Conservation (phyloP, 2,113 vertebrate genomes). For the Pygoscelis antarcticus region DNA sequence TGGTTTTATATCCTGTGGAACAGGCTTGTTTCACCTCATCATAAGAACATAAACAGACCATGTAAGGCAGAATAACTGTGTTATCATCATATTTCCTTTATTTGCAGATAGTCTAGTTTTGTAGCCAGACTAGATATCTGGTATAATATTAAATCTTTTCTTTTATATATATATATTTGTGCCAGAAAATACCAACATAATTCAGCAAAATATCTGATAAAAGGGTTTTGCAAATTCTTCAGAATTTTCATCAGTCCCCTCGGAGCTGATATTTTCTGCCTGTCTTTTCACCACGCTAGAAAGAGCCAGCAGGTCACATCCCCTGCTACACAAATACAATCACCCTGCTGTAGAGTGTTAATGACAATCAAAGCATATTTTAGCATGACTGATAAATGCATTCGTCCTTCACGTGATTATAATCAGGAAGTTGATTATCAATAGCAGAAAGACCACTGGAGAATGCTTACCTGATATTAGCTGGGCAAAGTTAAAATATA, state of each 20-base stretch:
- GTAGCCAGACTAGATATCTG: background rate
- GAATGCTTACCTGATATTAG: background rate
- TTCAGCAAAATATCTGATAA: conserved; percentile 6
- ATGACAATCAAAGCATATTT: background rate
- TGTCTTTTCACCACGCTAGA: background rate
- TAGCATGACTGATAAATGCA: background rate
- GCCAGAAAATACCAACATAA: conserved; percentile 5
- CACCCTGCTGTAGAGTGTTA: background rate
- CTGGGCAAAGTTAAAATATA: background rate
- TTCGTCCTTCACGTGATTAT: background rate
- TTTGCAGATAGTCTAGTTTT: conserved; percentile 18
- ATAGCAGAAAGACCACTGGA: background rate
- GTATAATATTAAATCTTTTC: background rate
- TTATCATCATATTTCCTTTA: background rate
- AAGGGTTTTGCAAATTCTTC: conserved; percentile 15
- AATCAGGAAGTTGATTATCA: background rate
- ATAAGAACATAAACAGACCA: background rate
- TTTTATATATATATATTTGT: background rate
- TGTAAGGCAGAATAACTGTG: background rate
- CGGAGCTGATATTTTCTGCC: background rate
- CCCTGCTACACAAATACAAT: background rate
- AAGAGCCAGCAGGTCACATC: background rate
- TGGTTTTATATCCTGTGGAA: conserved; percentile 5
- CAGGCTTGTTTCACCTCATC: background rate
- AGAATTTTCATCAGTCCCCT: background rate